Evolutionary conservation across 23 tunicate species (phyloP).

Genomic region (Trididemnum nubilum): DNA sequence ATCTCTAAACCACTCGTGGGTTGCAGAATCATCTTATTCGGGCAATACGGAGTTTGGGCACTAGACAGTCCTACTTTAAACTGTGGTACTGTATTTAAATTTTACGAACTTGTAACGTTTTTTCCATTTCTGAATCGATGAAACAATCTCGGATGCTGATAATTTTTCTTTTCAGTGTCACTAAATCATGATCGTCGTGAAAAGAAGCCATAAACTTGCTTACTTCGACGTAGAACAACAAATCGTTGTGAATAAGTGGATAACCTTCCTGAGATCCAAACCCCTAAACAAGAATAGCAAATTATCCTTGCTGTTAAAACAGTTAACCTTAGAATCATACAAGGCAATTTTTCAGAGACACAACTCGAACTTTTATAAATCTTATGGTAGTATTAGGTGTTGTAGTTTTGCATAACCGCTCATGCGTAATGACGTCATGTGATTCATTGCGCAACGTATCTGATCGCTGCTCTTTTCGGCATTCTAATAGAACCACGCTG

Average conservation of each 20-base stretch:
- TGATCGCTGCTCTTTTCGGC: too few relatives aligned
- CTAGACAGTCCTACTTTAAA: not conserved
- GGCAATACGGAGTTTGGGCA: not conserved
- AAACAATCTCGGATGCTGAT: conserved; percentile 64
- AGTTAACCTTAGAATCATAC: too few relatives aligned
- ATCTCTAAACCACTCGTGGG: too few relatives aligned
- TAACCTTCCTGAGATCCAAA: conserved; percentile 85
- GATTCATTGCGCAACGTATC: too few relatives aligned
- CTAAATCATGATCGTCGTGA: conserved; percentile 69
- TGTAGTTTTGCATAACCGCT: too few relatives aligned
- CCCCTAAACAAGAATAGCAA: conserved; percentile 60
- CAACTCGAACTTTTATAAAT: not conserved
- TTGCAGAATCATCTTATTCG: too few relatives aligned
- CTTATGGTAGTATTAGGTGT: not conserved
- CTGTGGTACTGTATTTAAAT: not conserved
- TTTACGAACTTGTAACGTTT: conserved; percentile 50
- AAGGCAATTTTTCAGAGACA: not conserved
- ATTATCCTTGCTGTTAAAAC: too few relatives aligned
- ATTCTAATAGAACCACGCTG: too few relatives aligned
- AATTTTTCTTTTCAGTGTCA: conserved; percentile 70
- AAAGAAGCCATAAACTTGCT: conserved; percentile 78
- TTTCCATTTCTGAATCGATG: conserved; percentile 78
- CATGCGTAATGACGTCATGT: too few relatives aligned
- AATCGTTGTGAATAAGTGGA: conserved; percentile 84
- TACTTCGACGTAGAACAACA: conserved; percentile 84